phyloP scores from a whole-genome alignment of 2,113 vertebrate species.

The Brachyistius frenatus region DNA sequence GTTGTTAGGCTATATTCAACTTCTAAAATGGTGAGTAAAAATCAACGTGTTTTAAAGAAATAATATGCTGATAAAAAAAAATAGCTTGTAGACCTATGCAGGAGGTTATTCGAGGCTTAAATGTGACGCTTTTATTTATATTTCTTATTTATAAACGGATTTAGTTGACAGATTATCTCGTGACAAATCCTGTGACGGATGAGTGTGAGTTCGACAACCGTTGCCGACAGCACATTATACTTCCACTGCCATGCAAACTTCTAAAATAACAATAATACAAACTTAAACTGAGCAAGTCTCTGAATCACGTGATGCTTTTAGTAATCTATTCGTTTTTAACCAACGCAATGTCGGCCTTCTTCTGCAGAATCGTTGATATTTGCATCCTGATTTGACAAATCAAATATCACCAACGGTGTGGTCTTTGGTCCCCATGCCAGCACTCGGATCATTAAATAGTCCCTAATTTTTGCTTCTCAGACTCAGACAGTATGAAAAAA shows the following conservation, averaged over 20 bases:
- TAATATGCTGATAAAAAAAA: neutral
- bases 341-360: too few relatives aligned
- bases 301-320: too few relatives aligned
- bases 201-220: neutral
- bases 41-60: neutral
- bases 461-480: neutral
- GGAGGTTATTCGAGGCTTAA: too few relatives aligned
- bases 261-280: neutral
- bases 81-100: neutral
- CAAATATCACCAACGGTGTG: neutral
- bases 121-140: too few relatives aligned
- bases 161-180: too few relatives aligned
- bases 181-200: neutral
- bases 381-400: neutral
- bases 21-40: neutral
- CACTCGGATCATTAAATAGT: neutral
- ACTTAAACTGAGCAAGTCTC: neutral
- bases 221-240: neutral
- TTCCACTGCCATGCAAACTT: neutral
- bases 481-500: conserved; percentile 22
- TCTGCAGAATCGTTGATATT: neutral
- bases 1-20: neutral
- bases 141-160: neutral
- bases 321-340: too few relatives aligned
- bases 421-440: neutral